These are phyloP conservation scores for Saguinus midas DNA, from an alignment of 2,113 vertebrate species.

Conservation along the genomic window DNA sequence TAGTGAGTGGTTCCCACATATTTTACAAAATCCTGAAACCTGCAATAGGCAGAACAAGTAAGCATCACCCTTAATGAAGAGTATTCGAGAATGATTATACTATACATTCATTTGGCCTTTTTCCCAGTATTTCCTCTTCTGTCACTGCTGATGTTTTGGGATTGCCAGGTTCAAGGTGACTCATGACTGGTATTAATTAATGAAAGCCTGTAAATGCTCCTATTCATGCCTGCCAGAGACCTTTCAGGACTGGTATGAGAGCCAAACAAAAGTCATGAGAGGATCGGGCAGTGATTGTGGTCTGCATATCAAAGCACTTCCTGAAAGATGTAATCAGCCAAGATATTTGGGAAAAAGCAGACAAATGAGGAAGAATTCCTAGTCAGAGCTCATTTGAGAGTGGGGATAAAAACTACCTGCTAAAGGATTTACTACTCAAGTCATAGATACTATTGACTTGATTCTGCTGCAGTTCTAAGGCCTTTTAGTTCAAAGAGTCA, in stretches of 20 bases:
- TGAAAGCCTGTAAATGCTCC: neutral
- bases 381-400: neutral
- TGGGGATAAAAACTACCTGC: neutral
- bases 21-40: conserved; percentile 29
- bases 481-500: neutral
- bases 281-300: neutral
- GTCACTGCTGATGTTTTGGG: neutral
- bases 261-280: neutral
- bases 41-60: neutral
- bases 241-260: neutral
- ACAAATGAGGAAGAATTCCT: neutral
- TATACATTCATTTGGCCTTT: neutral
- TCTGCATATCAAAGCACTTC: neutral
- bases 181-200: neutral
- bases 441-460: neutral
- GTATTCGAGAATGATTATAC: neutral
- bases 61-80: neutral
- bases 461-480: too few species aligned
- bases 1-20: neutral
- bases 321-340: neutral
- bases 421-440: neutral
- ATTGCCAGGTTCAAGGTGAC: neutral
- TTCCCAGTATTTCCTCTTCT: neutral
- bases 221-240: neutral
- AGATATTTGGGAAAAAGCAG: neutral